These are phyloP conservation scores for Dipus sagitta DNA, from an alignment of 2,797 vertebrate species.

Conservation along the genomic window DNA sequence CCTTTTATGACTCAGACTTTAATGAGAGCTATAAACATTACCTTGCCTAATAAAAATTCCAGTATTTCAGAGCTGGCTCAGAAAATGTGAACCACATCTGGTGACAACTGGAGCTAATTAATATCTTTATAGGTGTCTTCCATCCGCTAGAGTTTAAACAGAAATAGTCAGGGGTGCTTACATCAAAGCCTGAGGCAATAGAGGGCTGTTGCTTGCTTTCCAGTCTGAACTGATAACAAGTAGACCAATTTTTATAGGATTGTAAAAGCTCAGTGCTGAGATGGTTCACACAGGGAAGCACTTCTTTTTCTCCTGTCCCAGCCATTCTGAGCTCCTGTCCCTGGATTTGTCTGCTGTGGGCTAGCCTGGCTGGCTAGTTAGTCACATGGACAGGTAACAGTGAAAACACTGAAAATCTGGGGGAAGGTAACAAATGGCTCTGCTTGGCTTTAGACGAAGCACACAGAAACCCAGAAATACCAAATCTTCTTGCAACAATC, in stretches of 20 bases:
- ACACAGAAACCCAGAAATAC: slow-evolving; percentile 84
- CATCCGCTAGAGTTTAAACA: slow-evolving; percentile 85
- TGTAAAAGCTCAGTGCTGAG: slow-evolving; percentile 86
- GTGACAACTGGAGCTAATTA: slow-evolving; percentile 91
- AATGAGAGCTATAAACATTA: slow-evolving; percentile 89
- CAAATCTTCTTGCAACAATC: slow-evolving; percentile 74
- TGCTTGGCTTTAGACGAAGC: slow-evolving; percentile 84
- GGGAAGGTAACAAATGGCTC: slow-evolving; percentile 82
- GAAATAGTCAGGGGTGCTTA: slow-evolving; percentile 87
- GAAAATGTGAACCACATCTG: slow-evolving; percentile 87
- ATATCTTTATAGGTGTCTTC: slow-evolving; percentile 91
- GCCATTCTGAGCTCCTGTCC: slow-evolving; percentile 77
- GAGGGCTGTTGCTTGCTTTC: slow-evolving; percentile 81
- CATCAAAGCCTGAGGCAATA: slow-evolving; percentile 86
- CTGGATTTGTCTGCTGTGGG: slow-evolving; percentile 65
- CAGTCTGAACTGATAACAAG: slow-evolving; percentile 86
- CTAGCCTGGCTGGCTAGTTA: slow-evolving; percentile 78
- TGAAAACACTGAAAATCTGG: neutral
- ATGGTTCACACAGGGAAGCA: slow-evolving; percentile 84
- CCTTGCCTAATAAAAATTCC: slow-evolving; percentile 89
- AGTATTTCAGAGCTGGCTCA: slow-evolving; percentile 84
- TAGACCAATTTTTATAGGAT: slow-evolving; percentile 88
- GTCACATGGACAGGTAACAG: slow-evolving; percentile 76
- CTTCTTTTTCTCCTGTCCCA: slow-evolving; percentile 78
- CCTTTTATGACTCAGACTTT: slow-evolving; percentile 86